Evolutionary conservation across 2,113 vertebrate species (phyloP).

Genomic region (Lonchura striata): DNA sequence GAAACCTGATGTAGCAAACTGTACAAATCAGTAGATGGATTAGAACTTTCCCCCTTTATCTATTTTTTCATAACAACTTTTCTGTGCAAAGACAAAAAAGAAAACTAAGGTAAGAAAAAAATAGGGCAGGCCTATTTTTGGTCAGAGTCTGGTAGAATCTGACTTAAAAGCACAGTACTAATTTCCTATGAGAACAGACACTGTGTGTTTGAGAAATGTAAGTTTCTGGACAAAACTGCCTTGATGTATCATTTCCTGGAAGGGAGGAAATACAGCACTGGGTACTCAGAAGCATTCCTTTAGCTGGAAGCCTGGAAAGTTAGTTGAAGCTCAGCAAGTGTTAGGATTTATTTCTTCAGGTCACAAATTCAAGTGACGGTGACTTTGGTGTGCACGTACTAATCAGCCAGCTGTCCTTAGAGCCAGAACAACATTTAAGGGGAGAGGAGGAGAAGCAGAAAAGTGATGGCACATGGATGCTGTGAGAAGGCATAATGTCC

Average conservation of each 20-base stretch:
- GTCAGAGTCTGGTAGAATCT: background rate
- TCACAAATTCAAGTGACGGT: background rate
- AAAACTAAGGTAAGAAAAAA: background rate
- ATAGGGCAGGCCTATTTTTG: background rate
- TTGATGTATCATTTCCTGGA: background rate
- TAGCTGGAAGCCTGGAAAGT: background rate
- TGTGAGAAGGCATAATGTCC: background rate
- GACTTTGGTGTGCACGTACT: background rate
- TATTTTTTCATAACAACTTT: background rate
- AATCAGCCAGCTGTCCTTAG: background rate
- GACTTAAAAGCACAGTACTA: background rate
- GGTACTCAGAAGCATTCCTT: background rate
- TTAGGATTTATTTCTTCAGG: slow-evolving; percentile 23
- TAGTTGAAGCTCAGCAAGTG: background rate
- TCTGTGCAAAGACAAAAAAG: background rate
- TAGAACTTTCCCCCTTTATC: background rate
- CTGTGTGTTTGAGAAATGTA: background rate
- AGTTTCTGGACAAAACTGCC: background rate
- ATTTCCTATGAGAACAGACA: background rate
- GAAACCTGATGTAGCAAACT: background rate
- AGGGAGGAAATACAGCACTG: background rate
- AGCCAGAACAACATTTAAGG: background rate
- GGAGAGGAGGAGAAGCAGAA: background rate
- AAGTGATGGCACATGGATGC: background rate
- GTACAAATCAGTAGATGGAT: background rate